Conservation (phyloP, 2,113 vertebrate genomes). For the Salvelinus sp. region DNA sequence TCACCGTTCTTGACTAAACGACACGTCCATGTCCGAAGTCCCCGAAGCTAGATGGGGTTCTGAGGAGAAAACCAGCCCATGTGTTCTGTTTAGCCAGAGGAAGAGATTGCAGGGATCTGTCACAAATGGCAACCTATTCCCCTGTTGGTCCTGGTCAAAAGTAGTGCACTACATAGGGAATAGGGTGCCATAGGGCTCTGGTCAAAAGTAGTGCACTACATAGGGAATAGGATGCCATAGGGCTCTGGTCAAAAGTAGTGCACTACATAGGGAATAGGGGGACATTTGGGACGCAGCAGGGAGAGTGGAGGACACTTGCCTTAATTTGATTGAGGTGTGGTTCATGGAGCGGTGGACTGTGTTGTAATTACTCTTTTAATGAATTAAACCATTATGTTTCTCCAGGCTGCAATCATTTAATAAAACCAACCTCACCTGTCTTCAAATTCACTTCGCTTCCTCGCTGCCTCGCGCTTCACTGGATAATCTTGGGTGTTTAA, state of each 20-base stretch:
- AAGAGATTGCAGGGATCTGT: constrained; percentile 50
- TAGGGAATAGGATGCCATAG: too few relatives aligned
- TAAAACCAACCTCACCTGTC: constrained; percentile 71
- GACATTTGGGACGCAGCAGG: background rate
- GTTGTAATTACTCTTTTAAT: constrained; percentile 88
- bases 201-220: too few relatives aligned
- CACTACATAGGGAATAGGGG: too few relatives aligned
- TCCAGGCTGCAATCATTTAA: constrained; percentile 79
- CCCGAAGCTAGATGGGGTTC: constrained; percentile 32
- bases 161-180: too few relatives aligned
- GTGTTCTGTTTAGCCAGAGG: constrained; percentile 44
- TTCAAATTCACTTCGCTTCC: constrained; percentile 52
- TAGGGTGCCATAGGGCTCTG: too few relatives aligned
- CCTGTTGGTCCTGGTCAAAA: too few relatives aligned
- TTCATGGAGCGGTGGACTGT: constrained; percentile 75
- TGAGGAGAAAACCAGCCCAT: constrained; percentile 28
- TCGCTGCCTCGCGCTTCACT: background rate
- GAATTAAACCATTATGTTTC: constrained; percentile 82
- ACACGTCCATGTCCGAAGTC: constrained; percentile 31
- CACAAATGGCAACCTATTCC: too few relatives aligned
- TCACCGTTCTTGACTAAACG: constrained; percentile 48
- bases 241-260: too few relatives aligned
- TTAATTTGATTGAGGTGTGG: constrained; percentile 78
- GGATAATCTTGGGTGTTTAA: background rate
- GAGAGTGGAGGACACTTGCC: constrained; percentile 40